Conservation (phyloP, 2,888 invertebrate genomes). For the Drosophila parthenogenetica region DNA sequence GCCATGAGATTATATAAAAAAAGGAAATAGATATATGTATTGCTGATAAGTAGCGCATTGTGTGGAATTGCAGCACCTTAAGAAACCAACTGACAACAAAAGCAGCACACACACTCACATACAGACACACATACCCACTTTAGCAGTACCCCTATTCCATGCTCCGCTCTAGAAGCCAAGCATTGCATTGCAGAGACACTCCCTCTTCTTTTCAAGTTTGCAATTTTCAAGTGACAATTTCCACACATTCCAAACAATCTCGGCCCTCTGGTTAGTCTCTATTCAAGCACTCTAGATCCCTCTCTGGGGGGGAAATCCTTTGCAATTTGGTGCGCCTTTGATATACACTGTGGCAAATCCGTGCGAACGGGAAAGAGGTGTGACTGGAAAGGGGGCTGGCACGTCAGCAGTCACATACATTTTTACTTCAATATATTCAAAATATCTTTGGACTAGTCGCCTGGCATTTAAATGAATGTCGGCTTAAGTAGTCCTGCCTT, state of each 20-base stretch:
- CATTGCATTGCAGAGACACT: constrained; percentile 37
- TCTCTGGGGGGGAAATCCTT: constrained; percentile 35
- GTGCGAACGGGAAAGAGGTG: not conserved
- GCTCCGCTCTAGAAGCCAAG: not conserved
- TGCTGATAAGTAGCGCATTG: constrained; percentile 39
- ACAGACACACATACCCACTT: not conserved
- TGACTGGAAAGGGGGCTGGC: constrained; percentile 2
- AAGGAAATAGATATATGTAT: not conserved
- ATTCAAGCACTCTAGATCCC: constrained; percentile 9
- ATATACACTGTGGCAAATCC: constrained; percentile 26
- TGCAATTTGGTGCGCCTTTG: constrained; percentile 57
- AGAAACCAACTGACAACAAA: constrained; percentile 22
- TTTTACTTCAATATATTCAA: constrained; percentile 58
- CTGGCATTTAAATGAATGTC: constrained; percentile 69
- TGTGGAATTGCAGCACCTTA: constrained; percentile 13
- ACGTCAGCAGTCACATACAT: constrained; percentile 46
- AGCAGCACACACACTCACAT: constrained; percentile 23
- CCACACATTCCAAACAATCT: constrained; percentile 60
- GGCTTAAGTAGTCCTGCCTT: constrained; percentile 46
- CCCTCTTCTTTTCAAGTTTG: constrained; percentile 50
- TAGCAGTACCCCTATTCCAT: not conserved
- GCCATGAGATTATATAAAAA: constrained; percentile 19
- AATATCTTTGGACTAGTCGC: constrained; percentile 67
- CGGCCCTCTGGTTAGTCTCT: constrained; percentile 38
- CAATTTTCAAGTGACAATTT: constrained; percentile 77